phyloP scores from a whole-genome alignment of 2,888 invertebrate species.

The Polymixis lichenea region DNA sequence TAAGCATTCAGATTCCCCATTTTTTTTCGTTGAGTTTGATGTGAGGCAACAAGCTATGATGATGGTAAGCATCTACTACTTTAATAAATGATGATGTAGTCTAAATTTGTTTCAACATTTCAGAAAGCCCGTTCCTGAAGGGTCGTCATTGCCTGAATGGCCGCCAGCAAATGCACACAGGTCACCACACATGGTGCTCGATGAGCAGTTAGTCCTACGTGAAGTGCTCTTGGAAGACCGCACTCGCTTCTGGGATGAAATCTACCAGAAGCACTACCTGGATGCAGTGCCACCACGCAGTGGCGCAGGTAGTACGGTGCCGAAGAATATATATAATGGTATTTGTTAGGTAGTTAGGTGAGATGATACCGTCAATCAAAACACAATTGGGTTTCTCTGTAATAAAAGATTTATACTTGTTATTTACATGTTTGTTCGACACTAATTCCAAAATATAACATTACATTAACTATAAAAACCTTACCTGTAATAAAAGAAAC shows the following conservation, averaged over 20 bases:
- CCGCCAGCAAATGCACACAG: slow-evolving; percentile 63
- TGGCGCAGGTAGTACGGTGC: not conserved
- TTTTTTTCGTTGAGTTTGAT: not conserved
- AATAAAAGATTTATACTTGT: too few species aligned
- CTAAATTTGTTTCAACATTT: not conserved
- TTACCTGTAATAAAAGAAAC: too few species aligned
- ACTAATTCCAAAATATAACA: too few species aligned
- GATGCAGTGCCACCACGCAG: slow-evolving; percentile 67
- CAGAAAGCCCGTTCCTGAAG: slow-evolving; percentile 48
- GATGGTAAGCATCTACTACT: not conserved
- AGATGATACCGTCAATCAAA: too few species aligned
- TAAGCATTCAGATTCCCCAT: not conserved
- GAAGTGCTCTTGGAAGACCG: slow-evolving; percentile 64
- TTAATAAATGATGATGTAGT: not conserved
- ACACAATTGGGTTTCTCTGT: too few species aligned
- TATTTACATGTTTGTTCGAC: too few species aligned
- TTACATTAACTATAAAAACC: too few species aligned
- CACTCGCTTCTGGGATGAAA: slow-evolving; percentile 72
- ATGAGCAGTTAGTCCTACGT: slow-evolving; percentile 62
- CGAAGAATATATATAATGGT: slow-evolving; percentile 22
- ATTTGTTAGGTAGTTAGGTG: too few species aligned
- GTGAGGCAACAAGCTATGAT: not conserved
- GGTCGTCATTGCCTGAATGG: slow-evolving; percentile 70
- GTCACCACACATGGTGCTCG: slow-evolving; percentile 74
- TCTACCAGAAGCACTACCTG: slow-evolving; percentile 73